These are phyloP conservation scores for Lasiurus cinereus DNA, from an alignment of 2,113 vertebrate species.

Conservation along the genomic window DNA sequence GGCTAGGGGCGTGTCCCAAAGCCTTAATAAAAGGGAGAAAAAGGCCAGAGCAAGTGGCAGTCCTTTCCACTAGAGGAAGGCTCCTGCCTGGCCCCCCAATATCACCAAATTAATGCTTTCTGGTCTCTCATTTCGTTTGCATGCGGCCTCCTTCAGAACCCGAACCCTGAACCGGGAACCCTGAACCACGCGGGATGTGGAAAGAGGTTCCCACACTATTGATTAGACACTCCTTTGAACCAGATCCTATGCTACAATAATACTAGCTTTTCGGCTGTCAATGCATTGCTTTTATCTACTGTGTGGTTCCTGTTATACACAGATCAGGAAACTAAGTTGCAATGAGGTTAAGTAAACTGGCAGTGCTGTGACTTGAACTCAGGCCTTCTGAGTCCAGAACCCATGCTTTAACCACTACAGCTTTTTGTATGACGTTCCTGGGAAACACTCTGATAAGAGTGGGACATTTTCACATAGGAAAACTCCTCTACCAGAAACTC, in stretches of 20 bases:
- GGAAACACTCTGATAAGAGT: neutral
- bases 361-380: neutral
- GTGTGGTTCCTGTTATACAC: neutral
- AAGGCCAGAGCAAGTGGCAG: too few relatives aligned
- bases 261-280: neutral
- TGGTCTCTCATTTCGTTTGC: too few relatives aligned
- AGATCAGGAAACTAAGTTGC: neutral
- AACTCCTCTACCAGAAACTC: neutral
- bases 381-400: neutral
- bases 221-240: neutral
- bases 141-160: too few relatives aligned
- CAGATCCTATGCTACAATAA: neutral
- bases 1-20: too few relatives aligned
- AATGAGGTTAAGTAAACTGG: neutral
- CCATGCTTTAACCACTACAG: neutral
- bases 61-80: too few relatives aligned
- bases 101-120: too few relatives aligned
- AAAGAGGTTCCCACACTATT: too few relatives aligned
- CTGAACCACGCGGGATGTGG: too few relatives aligned
- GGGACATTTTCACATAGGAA: neutral
- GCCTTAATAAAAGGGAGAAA: too few relatives aligned
- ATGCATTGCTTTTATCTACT: too few relatives aligned
- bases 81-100: too few relatives aligned
- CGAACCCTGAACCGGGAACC: too few relatives aligned
- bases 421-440: neutral